phyloP scores from a whole-genome alignment of 2,888 invertebrate genomes.

The Neoascia interrupta region DNA sequence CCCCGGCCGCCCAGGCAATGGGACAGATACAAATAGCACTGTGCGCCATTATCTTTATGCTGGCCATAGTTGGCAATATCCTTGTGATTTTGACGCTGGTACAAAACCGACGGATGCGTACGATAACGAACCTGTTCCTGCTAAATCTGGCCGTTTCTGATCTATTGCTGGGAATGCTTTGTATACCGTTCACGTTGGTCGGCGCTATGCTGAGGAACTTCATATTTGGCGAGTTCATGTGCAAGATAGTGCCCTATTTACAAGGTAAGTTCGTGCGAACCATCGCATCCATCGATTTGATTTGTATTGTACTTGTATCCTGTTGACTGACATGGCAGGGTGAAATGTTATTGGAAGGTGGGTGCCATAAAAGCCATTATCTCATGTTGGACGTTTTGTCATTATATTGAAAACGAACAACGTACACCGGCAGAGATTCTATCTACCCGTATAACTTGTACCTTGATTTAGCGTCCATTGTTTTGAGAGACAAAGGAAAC shows the following conservation, averaged over 20 bases:
- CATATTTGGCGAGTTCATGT: slow-evolving; percentile 87
- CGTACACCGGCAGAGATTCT: too few species aligned
- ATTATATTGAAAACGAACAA: too few species aligned
- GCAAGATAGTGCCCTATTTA: slow-evolving; percentile 86
- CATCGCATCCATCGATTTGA: background rate
- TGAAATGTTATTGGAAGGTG: too few species aligned
- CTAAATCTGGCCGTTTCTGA: slow-evolving; percentile 87
- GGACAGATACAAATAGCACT: slow-evolving; percentile 79
- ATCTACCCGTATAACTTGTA: too few species aligned
- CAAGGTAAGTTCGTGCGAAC: slow-evolving; percentile 84
- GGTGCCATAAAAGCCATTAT: too few species aligned
- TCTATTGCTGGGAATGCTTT: slow-evolving; percentile 86
- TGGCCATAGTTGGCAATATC: slow-evolving; percentile 89
- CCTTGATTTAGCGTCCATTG: too few species aligned
- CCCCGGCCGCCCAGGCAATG: slow-evolving; percentile 57
- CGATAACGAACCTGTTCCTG: slow-evolving; percentile 88
- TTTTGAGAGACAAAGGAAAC: too few species aligned
- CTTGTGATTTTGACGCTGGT: slow-evolving; percentile 89
- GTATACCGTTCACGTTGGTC: slow-evolving; percentile 88
- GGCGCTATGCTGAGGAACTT: slow-evolving; percentile 85
- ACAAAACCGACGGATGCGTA: slow-evolving; percentile 88
- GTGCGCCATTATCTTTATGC: slow-evolving; percentile 87
- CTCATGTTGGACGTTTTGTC: too few species aligned
- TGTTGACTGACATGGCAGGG: background rate
- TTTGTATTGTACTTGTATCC: background rate